phyloP scores from a whole-genome alignment of 1,140 invertebrate species.

The Ceratina calcarata region DNA sequence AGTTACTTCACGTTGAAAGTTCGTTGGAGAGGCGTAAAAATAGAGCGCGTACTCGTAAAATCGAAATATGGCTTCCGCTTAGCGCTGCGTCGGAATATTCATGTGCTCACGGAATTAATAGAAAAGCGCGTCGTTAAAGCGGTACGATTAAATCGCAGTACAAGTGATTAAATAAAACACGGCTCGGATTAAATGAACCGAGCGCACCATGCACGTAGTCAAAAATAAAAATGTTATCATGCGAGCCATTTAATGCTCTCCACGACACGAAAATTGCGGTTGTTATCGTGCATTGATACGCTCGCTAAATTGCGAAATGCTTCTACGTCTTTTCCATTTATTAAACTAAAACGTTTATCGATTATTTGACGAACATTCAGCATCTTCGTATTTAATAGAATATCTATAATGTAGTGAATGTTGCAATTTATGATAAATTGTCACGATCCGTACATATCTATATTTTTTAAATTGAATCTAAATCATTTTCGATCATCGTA shows the following conservation, averaged over 20 bases:
- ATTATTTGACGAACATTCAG: neutral
- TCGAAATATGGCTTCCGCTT: neutral
- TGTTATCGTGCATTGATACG: conserved; percentile 1
- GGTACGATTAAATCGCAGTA: conserved; percentile 22
- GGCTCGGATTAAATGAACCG: neutral
- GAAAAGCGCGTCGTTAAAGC: conserved; percentile 16
- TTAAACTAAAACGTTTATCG: too few relatives aligned
- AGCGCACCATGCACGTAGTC: too few relatives aligned
- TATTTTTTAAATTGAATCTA: too few relatives aligned
- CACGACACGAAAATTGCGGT: neutral
- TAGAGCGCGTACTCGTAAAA: conserved; percentile 15
- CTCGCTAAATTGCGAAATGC: neutral
- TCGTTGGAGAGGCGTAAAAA: conserved; percentile 4
- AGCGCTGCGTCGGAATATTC: conserved; percentile 7
- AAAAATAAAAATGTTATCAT: conserved; percentile 15
- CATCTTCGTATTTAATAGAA: too few relatives aligned
- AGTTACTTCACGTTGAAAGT: conserved; percentile 23
- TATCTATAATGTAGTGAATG: too few relatives aligned
- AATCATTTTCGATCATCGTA: too few relatives aligned
- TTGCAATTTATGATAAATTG: too few relatives aligned
- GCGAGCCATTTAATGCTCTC: neutral
- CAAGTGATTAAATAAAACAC: conserved; percentile 33
- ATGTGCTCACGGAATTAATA: conserved; percentile 25
- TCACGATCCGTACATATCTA: too few relatives aligned
- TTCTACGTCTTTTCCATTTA: neutral